Percentiles rank a stretch among this genome's conserved stretches.
Evolutionary conservation across 2,113 vertebrate genomes (phyloP).

Genomic region (Ramphastos sulfuratus): DNA sequence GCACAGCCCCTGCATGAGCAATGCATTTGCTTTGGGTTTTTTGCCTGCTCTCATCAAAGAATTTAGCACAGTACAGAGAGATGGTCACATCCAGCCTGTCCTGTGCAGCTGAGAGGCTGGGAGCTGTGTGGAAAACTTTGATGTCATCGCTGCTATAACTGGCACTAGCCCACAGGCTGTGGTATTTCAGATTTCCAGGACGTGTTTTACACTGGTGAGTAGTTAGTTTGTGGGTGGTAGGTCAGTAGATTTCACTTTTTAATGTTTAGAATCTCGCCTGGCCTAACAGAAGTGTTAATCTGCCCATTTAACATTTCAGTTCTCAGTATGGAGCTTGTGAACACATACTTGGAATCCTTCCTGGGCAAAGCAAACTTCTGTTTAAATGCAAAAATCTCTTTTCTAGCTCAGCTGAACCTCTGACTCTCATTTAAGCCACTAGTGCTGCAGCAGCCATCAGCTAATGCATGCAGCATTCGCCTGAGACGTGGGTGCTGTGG

Average conservation of each 20-base stretch:
- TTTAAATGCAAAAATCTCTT: background rate
- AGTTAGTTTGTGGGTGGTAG: background rate
- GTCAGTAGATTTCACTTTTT: background rate
- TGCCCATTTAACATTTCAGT: background rate
- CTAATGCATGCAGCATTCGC: background rate
- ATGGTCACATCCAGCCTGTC: background rate
- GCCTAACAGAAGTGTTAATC: background rate
- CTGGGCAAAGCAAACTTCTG: background rate
- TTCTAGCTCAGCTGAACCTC: background rate
- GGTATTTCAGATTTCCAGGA: background rate
- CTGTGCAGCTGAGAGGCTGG: accelerated
- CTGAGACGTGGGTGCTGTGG: background rate
- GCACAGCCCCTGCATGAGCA: background rate
- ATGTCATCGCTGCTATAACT: background rate
- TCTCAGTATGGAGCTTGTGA: background rate
- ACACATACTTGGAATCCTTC: background rate
- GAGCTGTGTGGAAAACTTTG: background rate
- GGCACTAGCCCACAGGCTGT: background rate
- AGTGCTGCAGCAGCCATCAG: background rate
- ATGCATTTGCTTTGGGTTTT: background rate
- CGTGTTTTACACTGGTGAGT: background rate
- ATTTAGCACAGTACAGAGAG: accelerated
- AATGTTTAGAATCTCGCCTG: background rate
- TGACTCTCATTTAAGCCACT: background rate
- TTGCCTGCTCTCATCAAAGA: background rate